Conservation (phyloP, 2,797 vertebrate genomes). For the Champsocephalus esox region DNA sequence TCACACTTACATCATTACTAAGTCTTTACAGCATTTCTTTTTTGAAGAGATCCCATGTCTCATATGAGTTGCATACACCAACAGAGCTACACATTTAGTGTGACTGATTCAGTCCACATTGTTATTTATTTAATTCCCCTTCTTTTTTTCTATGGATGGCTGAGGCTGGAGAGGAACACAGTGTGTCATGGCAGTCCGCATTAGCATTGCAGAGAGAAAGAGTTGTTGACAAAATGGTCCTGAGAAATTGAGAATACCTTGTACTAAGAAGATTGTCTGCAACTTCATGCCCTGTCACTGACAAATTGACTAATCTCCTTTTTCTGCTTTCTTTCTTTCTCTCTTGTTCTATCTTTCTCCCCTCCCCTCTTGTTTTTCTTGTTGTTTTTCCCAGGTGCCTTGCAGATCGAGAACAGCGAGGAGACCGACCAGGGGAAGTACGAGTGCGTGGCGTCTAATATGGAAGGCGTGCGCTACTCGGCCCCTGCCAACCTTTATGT, state of each 20-base stretch:
- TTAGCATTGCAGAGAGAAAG: conserved; percentile 41
- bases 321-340: conserved; percentile 54
- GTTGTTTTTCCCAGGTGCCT: conserved; percentile 89
- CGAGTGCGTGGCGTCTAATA: conserved; percentile 98
- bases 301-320: conserved; percentile 76
- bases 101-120: conserved; percentile 61
- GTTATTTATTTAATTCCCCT: conserved; percentile 45
- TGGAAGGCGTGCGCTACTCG: conserved; percentile 97
- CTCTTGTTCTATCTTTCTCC: conserved; percentile 24
- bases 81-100: conserved; percentile 33
- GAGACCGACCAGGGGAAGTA: conserved; percentile 99
- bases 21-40: conserved; percentile 9
- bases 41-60: conserved; percentile 17
- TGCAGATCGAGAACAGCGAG: conserved; percentile 99
- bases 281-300: conserved; percentile 72
- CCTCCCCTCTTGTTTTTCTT: conserved; percentile 52
- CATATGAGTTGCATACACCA: conserved; percentile 24
- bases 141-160: conserved; percentile 37
- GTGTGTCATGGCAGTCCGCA: conserved; percentile 43
- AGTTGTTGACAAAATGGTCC: conserved; percentile 42
- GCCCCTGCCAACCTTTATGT: conserved; percentile 99
- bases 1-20: conserved; percentile 27
- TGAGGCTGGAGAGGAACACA: conserved; percentile 39
- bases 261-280: conserved; percentile 59
- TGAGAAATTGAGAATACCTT: conserved; percentile 57